Percentiles rank a stretch among this genome's conserved stretches.
These are phyloP conservation scores for Apocrypta bakeri DNA, from an alignment of 1,140 invertebrate species.

Conservation along the genomic window DNA sequence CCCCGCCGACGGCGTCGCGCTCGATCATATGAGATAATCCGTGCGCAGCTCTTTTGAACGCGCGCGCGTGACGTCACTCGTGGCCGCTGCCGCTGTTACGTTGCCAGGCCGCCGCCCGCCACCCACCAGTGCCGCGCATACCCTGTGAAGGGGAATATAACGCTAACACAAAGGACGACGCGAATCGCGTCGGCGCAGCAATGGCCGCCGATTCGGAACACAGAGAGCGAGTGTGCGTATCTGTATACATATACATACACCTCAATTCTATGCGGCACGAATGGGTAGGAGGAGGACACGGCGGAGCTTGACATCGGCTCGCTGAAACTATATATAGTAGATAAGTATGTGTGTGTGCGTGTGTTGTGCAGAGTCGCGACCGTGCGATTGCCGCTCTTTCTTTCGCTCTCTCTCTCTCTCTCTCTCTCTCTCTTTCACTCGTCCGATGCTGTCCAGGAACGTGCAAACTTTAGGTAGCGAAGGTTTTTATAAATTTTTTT, in stretches of 20 bases:
- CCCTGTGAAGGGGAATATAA: constrained; percentile 18
- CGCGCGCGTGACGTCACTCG: constrained; percentile 43
- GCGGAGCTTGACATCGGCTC: constrained; percentile 8
- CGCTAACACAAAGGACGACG: constrained; percentile 49
- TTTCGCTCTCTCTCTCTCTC: background rate
- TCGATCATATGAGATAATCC: constrained; percentile 37
- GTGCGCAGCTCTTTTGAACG: background rate
- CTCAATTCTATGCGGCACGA: background rate
- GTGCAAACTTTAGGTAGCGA: background rate
- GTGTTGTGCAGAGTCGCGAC: background rate
- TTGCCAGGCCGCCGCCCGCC: background rate
- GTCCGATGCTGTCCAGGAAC: background rate
- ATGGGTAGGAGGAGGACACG: background rate
- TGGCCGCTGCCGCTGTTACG: constrained; percentile 26
- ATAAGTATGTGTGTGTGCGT: background rate
- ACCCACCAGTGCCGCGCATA: constrained; percentile 33
- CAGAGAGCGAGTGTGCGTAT: background rate
- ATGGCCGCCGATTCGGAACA: constrained; percentile 23
- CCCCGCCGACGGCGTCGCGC: background rate
- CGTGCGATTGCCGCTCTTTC: background rate
- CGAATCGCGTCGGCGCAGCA: constrained; percentile 47
- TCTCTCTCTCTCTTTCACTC: background rate
- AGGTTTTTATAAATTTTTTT: too few species aligned
- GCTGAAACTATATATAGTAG: background rate
- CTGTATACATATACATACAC: background rate